Conservation (phyloP, 2,888 invertebrate species). For the Dysmachus trigonus region DNA sequence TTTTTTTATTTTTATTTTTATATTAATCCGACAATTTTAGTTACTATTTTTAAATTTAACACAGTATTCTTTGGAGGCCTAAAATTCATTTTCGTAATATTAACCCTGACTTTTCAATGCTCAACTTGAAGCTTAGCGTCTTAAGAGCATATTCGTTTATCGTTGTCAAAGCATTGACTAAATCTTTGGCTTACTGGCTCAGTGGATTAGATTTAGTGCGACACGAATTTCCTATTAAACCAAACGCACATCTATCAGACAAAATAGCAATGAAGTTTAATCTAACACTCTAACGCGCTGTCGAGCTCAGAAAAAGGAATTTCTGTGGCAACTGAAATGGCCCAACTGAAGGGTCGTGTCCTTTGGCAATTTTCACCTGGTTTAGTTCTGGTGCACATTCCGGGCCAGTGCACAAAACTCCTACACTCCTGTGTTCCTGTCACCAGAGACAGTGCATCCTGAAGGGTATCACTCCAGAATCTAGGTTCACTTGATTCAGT, state of each 20-base stretch:
- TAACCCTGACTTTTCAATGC: too few species aligned
- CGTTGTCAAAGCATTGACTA: too few species aligned
- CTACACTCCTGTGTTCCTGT: neutral
- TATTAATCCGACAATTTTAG: too few species aligned
- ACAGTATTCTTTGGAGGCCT: too few species aligned
- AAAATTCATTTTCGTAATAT: too few species aligned
- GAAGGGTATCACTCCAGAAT: too few species aligned
- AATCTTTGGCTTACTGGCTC: too few species aligned
- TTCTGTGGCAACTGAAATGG: neutral
- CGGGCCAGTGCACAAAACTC: neutral
- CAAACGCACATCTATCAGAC: neutral
- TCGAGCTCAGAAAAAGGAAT: neutral
- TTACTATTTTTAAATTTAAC: too few species aligned
- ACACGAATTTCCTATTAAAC: neutral
- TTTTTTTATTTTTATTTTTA: too few species aligned
- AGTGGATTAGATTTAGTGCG: too few species aligned
- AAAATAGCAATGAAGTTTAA: neutral
- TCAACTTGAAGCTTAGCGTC: neutral
- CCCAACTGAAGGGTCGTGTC: too few species aligned
- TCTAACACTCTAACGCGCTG: neutral
- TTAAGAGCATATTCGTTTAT: neutral
- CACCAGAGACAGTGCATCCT: neutral
- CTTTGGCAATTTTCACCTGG: neutral
- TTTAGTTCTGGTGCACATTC: too few species aligned
- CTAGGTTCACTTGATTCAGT: neutral